These are phyloP conservation scores for Oreochromis aureus DNA, from an alignment of 2,113 vertebrate genomes.

Conservation along the genomic window DNA sequence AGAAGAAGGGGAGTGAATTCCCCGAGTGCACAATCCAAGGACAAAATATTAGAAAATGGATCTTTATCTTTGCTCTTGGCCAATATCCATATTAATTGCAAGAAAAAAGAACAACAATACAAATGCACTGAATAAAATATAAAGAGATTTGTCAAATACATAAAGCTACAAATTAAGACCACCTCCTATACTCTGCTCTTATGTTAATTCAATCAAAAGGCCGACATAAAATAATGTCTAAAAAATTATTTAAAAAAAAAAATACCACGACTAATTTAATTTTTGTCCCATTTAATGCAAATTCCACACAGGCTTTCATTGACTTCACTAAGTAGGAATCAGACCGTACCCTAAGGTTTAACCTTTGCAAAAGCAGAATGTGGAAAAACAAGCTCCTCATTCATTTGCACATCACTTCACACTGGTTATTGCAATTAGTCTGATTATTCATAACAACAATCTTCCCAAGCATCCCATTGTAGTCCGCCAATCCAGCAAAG, in stretches of 20 bases:
- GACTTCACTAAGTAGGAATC: not conserved
- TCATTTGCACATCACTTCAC: conserved; percentile 49
- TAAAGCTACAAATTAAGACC: conserved; percentile 29
- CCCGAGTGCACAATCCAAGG: conserved; percentile 72
- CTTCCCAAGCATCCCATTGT: conserved; percentile 27
- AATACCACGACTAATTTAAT: not conserved
- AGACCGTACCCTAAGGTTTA: conserved; percentile 5
- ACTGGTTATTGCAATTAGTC: conserved; percentile 58
- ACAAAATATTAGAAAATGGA: conserved; percentile 77
- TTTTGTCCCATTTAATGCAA: not conserved
- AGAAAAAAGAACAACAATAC: conserved; percentile 43
- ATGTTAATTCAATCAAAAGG: not conserved
- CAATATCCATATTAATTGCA: conserved; percentile 75
- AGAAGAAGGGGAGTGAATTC: conserved; percentile 69
- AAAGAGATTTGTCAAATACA: conserved; percentile 46
- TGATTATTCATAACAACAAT: conserved; percentile 50
- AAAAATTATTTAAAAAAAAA: rapidly evolving
- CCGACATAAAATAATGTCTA: not conserved
- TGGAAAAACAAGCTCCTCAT: conserved; percentile 25
- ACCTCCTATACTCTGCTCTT: not conserved
- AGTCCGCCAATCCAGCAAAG: conserved; percentile 36
- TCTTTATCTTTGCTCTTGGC: conserved; percentile 77
- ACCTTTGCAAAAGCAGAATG: conserved; percentile 30
- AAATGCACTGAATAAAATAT: conserved; percentile 53
- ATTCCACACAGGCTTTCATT: not conserved